Evolutionary conservation across 2,113 vertebrate genomes (phyloP).

Genomic region (Cyanoliseus patagonus): DNA sequence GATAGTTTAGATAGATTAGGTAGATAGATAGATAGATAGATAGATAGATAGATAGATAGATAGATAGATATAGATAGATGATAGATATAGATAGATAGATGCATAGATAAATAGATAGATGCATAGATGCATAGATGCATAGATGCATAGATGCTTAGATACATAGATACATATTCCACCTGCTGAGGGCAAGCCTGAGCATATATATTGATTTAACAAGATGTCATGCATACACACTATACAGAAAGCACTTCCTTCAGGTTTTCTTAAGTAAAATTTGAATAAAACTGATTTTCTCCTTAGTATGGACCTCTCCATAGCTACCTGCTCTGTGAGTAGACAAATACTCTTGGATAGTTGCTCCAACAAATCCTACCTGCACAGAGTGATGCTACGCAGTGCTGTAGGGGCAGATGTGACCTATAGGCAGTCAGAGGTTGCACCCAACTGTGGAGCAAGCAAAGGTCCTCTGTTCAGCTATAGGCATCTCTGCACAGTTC

Average conservation of each 20-base stretch:
- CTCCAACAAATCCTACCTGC: neutral
- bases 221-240: neutral
- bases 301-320: neutral
- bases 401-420: neutral
- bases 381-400: accelerated
- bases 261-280: neutral
- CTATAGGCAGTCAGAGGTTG: neutral
- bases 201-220: neutral
- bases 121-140: no score
- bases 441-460: neutral
- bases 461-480: neutral
- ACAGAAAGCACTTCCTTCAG: neutral
- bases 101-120: no score
- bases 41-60: no score
- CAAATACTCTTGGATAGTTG: neutral
- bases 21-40: no score
- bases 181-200: neutral
- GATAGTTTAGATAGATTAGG: no score
- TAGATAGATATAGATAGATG: no score
- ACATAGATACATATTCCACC: neutral
- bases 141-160: neutral
- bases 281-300: neutral
- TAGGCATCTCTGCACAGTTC: neutral
- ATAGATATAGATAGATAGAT: no score
- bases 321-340: neutral